A percentile compares a stretch with the other conserved stretches of the same genome.
Conservation (phyloP, 2,888 invertebrate species). For the Leptodirus hochenwartii region DNA sequence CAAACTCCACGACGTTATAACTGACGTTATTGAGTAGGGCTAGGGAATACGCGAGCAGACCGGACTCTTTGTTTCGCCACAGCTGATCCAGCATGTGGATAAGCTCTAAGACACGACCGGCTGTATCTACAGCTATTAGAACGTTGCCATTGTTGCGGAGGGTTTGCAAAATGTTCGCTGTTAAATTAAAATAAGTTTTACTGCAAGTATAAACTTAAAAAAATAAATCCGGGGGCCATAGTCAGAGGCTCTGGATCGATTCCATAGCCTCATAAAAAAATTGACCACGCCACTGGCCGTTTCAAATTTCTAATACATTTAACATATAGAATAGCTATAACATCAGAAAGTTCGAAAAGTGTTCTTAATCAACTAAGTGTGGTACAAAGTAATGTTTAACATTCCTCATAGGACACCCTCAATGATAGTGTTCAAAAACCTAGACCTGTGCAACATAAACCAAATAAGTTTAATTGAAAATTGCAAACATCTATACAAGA, state of each 20-base stretch:
- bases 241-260: no score
- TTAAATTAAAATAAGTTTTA: conserved; percentile 15
- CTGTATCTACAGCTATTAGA: conserved; percentile 89
- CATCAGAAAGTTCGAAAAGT: no score
- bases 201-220: neutral
- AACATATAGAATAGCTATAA: conserved; percentile 1
- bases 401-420: no score
- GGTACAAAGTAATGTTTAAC: no score
- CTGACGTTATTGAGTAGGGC: conserved; percentile 91
- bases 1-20: conserved; percentile 97
- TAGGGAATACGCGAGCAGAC: conserved; percentile 83
- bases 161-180: conserved; percentile 85
- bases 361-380: no score
- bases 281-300: no score
- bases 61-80: conserved; percentile 91
- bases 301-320: neutral
- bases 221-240: conserved; percentile 1
- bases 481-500: no score
- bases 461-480: no score
- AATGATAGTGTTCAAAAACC: no score
- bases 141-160: conserved; percentile 90
- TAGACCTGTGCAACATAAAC: no score
- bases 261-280: no score
- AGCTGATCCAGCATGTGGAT: conserved; percentile 92
- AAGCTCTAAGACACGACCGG: conserved; percentile 87